These are phyloP conservation scores for Pogonomyrmex californicus DNA, from an alignment of 1,140 invertebrate genomes.

Conservation along the genomic window DNA sequence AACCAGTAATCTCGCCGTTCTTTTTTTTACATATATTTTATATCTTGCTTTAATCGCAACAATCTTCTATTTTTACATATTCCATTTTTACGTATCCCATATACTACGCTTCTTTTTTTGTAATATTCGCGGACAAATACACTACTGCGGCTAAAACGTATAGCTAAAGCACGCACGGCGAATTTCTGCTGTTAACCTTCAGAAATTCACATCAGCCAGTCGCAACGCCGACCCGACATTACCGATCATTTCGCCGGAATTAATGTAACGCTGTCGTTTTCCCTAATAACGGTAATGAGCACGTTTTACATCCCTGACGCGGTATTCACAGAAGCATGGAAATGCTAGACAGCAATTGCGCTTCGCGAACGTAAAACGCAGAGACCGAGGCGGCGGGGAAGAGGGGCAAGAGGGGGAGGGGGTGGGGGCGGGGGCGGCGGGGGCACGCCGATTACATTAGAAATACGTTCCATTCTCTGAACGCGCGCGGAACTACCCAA, in stretches of 20 bases:
- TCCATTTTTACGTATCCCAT: not conserved
- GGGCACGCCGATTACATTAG: constrained; percentile 66
- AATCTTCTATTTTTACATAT: not conserved
- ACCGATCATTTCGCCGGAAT: constrained; percentile 68
- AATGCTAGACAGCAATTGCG: constrained; percentile 68
- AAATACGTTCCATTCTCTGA: constrained; percentile 68
- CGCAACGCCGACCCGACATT: constrained; percentile 43
- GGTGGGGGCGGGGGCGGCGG: too few relatives aligned
- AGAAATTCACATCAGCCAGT: constrained; percentile 13
- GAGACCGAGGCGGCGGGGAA: too few relatives aligned
- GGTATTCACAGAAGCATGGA: constrained; percentile 57
- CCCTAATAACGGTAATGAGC: constrained; percentile 69
- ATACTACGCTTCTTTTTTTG: not conserved
- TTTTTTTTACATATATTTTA: not conserved
- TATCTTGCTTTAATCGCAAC: not conserved
- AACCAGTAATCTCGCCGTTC: not conserved
- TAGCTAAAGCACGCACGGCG: not conserved
- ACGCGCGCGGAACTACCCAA: constrained; percentile 36
- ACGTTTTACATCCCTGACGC: constrained; percentile 57
- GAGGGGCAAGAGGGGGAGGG: too few relatives aligned
- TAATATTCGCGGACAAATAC: not conserved
- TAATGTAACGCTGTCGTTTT: constrained; percentile 66
- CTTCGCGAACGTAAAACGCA: constrained; percentile 49
- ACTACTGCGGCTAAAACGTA: not conserved
- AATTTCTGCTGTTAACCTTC: not conserved